These are phyloP conservation scores for Tenodera sinensis DNA, from an alignment of 2,888 invertebrate species.

Conservation along the genomic window DNA sequence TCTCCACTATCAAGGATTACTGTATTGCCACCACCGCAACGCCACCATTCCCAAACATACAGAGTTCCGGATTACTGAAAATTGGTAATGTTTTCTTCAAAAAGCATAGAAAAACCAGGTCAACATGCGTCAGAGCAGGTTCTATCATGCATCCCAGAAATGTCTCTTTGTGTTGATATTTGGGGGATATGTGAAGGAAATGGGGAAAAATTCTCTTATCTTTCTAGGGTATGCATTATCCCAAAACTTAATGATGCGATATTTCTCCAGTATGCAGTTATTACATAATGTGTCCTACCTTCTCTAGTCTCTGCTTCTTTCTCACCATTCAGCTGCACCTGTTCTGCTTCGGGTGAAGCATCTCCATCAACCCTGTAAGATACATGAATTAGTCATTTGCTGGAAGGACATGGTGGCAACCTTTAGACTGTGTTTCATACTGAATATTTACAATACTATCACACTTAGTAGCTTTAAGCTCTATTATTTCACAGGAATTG, in stretches of 20 bases:
- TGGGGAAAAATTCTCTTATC: neutral
- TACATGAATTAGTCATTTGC: neutral
- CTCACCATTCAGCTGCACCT: slow-evolving; percentile 46
- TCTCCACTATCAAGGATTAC: neutral
- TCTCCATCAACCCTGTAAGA: slow-evolving; percentile 33
- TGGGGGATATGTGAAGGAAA: neutral
- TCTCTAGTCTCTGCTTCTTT: slow-evolving; percentile 41
- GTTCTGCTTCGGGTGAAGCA: slow-evolving; percentile 47
- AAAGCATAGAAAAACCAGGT: neutral
- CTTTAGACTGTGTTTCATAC: no score
- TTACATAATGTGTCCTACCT: slow-evolving; percentile 36
- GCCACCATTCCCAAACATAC: neutral
- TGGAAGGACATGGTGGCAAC: neutral
- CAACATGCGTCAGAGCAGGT: neutral
- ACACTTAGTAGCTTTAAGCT: no score
- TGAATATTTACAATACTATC: no score
- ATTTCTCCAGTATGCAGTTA: neutral
- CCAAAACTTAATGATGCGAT: neutral
- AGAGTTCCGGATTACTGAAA: neutral
- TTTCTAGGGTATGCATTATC: neutral
- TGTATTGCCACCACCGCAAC: neutral
- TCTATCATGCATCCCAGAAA: neutral
- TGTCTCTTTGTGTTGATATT: neutral
- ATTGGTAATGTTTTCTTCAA: neutral
- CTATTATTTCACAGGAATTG: no score